A percentile compares a stretch with the other conserved stretches of the same genome.
Evolutionary conservation across 92 coral and sea anemone species (phyloP).

Genomic region (Scolanthus callimorphus): DNA sequence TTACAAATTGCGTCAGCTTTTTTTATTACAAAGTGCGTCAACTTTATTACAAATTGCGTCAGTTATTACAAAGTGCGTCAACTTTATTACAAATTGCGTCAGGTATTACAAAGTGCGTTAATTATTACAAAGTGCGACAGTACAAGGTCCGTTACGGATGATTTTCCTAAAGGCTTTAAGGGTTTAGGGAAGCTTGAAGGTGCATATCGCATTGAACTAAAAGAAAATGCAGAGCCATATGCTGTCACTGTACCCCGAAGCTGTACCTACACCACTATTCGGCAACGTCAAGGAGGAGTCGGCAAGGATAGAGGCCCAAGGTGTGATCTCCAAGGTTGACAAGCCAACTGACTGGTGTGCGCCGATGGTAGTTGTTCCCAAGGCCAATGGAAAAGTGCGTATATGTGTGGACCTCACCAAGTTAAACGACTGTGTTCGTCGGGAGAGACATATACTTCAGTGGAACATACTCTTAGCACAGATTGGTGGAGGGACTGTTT

Average conservation of each 20-base stretch:
- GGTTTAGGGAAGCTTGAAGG: slow-evolving; percentile 37
- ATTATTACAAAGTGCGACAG: too few relatives aligned
- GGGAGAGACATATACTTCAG: slow-evolving; percentile 43
- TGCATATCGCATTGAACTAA: slow-evolving; percentile 26
- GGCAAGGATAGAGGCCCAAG: slow-evolving; percentile 35
- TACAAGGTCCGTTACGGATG: slow-evolving; percentile 1
- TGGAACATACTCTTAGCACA: slow-evolving; percentile 31
- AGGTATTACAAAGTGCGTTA: too few relatives aligned
- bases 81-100: too few relatives aligned
- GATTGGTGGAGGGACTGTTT: slow-evolving; percentile 10
- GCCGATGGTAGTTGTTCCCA: slow-evolving; percentile 36
- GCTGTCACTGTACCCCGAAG: slow-evolving; percentile 32
- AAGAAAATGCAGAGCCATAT: slow-evolving; percentile 42
- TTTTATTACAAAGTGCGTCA: too few relatives aligned
- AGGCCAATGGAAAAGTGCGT: slow-evolving; percentile 22
- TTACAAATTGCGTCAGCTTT: too few relatives aligned
- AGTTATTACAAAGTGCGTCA: too few relatives aligned
- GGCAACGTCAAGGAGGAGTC: slow-evolving; percentile 43
- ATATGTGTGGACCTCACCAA: slow-evolving; percentile 35
- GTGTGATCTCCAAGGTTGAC: slow-evolving; percentile 37
- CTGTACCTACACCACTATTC: slow-evolving; percentile 35
- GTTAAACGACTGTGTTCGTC: slow-evolving; percentile 41
- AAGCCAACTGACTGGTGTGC: slow-evolving; percentile 69
- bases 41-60: too few relatives aligned
- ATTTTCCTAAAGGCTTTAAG: slow-evolving; percentile 25